A percentile compares a stretch with the other conserved stretches of the same genome.
Evolutionary conservation across 2,888 invertebrate genomes (phyloP).

Genomic region (Coenonympha glycerion): DNA sequence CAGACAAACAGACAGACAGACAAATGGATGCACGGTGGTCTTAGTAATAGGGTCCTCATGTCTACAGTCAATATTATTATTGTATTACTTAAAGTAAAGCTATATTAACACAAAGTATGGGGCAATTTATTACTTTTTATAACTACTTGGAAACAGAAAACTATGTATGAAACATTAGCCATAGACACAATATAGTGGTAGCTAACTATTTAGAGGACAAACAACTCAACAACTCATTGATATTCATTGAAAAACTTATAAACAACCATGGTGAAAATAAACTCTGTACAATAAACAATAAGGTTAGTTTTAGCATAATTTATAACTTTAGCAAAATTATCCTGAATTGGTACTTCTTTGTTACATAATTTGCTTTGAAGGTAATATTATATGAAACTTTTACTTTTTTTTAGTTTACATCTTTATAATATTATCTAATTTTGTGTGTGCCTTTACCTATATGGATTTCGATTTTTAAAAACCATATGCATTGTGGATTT

Average conservation of each 20-base stretch:
- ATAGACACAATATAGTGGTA: not conserved
- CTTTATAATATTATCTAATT: no score
- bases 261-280: not conserved
- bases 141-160: not conserved
- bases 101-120: no score
- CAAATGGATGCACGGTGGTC: no score
- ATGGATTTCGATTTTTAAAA: no score
- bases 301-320: not conserved
- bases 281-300: not conserved
- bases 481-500: no score
- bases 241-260: not conserved
- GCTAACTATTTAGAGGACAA: constrained; percentile 1
- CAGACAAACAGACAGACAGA: no score
- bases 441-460: no score
- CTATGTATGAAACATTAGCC: not conserved
- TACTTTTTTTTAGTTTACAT: no score
- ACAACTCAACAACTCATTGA: not conserved
- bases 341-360: not conserved
- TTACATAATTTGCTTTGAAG: not conserved
- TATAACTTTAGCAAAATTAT: not conserved
- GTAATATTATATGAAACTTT: not conserved
- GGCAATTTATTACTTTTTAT: no score
- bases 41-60: no score
- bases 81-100: no score
- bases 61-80: no score